phyloP scores from a whole-genome alignment of 2,113 vertebrate genomes.

The Cebus imitator region DNA sequence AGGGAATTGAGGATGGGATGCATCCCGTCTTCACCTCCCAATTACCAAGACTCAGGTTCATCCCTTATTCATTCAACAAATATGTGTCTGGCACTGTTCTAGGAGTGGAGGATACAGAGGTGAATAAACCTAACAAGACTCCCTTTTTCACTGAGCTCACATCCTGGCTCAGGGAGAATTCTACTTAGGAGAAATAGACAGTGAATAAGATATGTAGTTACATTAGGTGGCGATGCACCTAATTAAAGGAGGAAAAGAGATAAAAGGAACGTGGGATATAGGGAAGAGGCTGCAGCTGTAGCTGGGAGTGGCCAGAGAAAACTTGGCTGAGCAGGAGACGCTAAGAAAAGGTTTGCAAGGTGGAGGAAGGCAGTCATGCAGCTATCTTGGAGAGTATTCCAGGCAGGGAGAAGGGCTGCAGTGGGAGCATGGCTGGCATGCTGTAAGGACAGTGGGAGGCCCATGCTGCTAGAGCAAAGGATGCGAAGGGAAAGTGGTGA shows the following conservation, averaged over 20 bases:
- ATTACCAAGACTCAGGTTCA: neutral
- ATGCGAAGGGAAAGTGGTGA: neutral
- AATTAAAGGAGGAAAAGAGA: neutral
- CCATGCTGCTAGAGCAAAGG: neutral
- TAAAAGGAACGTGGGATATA: neutral
- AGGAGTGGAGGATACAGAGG: neutral
- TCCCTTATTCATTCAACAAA: neutral
- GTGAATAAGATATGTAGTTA: neutral
- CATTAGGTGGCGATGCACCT: neutral
- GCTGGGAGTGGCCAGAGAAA: neutral
- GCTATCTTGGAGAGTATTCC: neutral
- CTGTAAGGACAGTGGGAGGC: neutral
- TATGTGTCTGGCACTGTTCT: neutral
- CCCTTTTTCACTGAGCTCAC: neutral
- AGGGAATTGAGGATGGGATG: neutral
- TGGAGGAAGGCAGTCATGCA: fast-evolving
- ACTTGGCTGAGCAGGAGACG: neutral
- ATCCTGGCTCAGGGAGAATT: neutral
- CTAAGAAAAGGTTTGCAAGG: neutral
- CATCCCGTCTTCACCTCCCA: no score
- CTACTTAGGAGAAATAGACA: neutral
- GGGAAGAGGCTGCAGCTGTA: neutral
- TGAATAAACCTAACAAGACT: neutral
- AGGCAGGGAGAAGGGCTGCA: neutral
- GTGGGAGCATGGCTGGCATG: fast-evolving